Evolutionary conservation across 2,797 vertebrate species (phyloP), one percentile per base, ranked within the genome.

Genomic region (Fringilla coelebs): DNA sequence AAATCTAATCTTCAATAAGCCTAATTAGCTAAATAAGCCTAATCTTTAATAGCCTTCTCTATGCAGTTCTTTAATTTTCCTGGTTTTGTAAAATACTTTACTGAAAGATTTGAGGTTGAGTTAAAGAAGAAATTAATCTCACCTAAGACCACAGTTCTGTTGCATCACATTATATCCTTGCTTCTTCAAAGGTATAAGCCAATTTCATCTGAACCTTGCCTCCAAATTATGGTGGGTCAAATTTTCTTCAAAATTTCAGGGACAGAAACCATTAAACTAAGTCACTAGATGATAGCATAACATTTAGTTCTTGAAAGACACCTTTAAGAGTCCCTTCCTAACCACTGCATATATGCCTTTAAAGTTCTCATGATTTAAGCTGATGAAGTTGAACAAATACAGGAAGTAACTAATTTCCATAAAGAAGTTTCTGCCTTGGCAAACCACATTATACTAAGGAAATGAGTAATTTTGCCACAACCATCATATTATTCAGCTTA

Each of bases 271-370:
- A 86, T n/a, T 40, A 74, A 91, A 63, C 6, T 17, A 81, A 43
- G 11, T 52, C 41, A 78, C 28, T 68, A 36, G 22, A 41, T 3
- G 15, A 34, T 1, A 79, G 19, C 0, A 9, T 9, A 70, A 58
- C 32, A 78, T 41, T 62, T 34, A 86, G 41, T 34, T 28, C 17
- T 73, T 45, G 24, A 77, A 74, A 85, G 19, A 41, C 36, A 70
- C 4, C 31, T 85, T 80, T 66, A 73, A 11, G 14, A 61, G 24
- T 38, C 14, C 7, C 32, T 63, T 76, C 43, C 17, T 62, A 66
- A 68, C 5, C 17, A 38, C 31, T 10, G 13, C 0, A 0, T 29
- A 43, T 20, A 18, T 9, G 8, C 31, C 24, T 36, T 58, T 18
- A 18, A 74, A 75, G 19, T 72, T 70, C 29, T 75, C 8, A 8